Evolutionary conservation across 2,797 vertebrate genomes (phyloP).

Genomic region (Gymnodraco acuticeps): DNA sequence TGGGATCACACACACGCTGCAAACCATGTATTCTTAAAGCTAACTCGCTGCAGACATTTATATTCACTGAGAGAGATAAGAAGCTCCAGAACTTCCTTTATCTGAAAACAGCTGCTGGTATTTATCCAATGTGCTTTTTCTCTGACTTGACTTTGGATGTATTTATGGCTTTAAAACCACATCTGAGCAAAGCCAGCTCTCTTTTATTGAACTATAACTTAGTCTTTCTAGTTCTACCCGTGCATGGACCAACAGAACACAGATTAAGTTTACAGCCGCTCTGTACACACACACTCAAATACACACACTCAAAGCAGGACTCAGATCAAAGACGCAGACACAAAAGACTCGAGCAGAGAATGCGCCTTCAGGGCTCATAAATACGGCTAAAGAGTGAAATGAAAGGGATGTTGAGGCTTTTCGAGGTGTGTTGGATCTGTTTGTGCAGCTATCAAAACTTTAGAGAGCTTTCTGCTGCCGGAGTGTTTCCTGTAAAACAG

Average conservation of each 20-base stretch:
- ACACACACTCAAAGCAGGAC: neutral
- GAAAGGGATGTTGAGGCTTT: no score
- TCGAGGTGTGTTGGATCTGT: no score
- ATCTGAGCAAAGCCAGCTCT: conserved; percentile 6
- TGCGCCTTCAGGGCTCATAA: conserved; percentile 41
- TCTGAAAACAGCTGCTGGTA: no score
- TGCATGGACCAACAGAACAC: conserved; percentile 51
- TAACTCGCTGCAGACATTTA: no score
- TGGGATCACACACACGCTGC: no score
- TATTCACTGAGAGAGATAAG: no score
- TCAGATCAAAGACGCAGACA: conserved; percentile 31
- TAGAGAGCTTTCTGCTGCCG: conserved; percentile 40
- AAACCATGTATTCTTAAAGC: no score
- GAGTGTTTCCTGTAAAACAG: conserved; percentile 40
- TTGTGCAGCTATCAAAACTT: conserved; percentile 50
- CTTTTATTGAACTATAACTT: conserved; percentile 55
- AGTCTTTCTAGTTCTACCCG: conserved; percentile 40
- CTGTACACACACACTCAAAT: conserved; percentile 4
- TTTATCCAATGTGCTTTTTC: no score
- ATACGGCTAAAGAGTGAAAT: neutral
- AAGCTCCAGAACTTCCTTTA: no score
- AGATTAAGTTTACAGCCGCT: conserved; percentile 28
- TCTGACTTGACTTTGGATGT: no score
- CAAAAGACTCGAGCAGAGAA: conserved; percentile 47
- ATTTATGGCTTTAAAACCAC: conserved; percentile 25